Evolutionary conservation across 1,140 invertebrate genomes (phyloP).

Genomic region (Copidosoma floridanum): DNA sequence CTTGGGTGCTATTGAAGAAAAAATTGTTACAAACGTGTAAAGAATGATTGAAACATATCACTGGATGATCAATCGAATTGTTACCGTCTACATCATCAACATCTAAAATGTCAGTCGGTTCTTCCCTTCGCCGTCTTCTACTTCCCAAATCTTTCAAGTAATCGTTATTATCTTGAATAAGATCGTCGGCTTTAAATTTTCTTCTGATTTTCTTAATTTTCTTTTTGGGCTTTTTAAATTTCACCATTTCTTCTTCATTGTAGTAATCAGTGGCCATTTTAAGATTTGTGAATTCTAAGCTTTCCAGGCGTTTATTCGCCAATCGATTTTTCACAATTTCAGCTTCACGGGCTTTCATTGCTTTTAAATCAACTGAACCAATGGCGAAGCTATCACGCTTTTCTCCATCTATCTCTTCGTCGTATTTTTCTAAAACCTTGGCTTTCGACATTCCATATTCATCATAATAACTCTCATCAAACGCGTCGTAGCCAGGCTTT

Average conservation of each 20-base stretch:
- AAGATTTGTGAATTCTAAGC: conserved; percentile 65
- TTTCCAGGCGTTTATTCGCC: conserved; percentile 71
- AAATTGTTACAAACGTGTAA: conserved; percentile 24
- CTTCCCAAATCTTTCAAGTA: conserved; percentile 58
- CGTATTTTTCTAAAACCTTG: conserved; percentile 85
- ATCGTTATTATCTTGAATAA: conserved; percentile 48
- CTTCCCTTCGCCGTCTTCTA: conserved; percentile 50
- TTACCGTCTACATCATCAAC: conserved; percentile 59
- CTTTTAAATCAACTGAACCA: conserved; percentile 61
- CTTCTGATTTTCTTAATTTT: conserved; percentile 61
- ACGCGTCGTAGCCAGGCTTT: conserved; percentile 78
- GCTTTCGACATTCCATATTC: conserved; percentile 73
- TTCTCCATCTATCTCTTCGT: conserved; percentile 88
- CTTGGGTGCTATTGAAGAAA: conserved; percentile 52
- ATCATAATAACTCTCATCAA: conserved; percentile 85
- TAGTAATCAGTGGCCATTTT: conserved; percentile 87
- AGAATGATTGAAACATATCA: conserved; percentile 9
- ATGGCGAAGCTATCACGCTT: conserved; percentile 79
- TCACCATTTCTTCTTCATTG: conserved; percentile 75
- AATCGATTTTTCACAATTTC: conserved; percentile 61
- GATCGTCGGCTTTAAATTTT: conserved; percentile 62
- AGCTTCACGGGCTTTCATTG: conserved; percentile 53
- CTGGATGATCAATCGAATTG: conserved; percentile 18
- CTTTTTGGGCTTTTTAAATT: conserved; percentile 93
- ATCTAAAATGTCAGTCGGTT: conserved; percentile 49